Evolutionary conservation across 2,888 invertebrate genomes (phyloP).

Genomic region (Dioctria rufipes): DNA sequence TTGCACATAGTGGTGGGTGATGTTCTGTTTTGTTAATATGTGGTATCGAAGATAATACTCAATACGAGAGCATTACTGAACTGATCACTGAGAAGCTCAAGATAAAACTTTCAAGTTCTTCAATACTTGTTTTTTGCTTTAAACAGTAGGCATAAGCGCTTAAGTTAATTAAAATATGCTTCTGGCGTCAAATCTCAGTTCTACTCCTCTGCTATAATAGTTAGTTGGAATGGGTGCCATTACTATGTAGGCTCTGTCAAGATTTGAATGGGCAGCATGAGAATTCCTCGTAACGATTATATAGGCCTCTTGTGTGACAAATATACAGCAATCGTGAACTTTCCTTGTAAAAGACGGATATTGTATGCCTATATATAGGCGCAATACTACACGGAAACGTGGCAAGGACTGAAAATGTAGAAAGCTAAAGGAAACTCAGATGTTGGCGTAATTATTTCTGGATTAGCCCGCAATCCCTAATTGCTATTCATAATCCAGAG

Average conservation of each 20-base stretch:
- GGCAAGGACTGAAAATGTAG: neutral
- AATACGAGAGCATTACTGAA: neutral
- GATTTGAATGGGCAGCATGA: too few species aligned
- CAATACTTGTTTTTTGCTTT: conserved; percentile 19
- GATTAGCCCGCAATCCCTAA: conserved; percentile 40
- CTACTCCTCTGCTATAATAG: too few species aligned
- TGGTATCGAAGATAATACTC: too few species aligned
- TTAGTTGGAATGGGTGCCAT: too few species aligned
- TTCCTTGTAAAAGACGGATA: conserved; percentile 16
- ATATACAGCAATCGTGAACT: conserved; percentile 12
- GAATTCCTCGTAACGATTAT: too few species aligned
- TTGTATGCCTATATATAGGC: neutral
- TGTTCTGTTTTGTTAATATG: neutral
- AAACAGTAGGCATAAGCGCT: conserved; percentile 28
- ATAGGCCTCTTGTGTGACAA: neutral
- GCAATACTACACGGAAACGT: neutral
- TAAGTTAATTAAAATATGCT: conserved; percentile 39
- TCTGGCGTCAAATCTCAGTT: conserved; percentile 36
- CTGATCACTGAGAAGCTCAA: neutral
- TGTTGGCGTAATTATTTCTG: conserved; percentile 44
- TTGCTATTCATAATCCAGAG: conserved; percentile 40
- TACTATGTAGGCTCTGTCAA: too few species aligned
- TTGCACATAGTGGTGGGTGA: neutral
- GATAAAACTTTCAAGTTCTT: neutral
- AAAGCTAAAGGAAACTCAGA: conserved; percentile 26